These are phyloP conservation scores for Cephalopholis sonnerati DNA, from an alignment of 2,113 vertebrate species.

Conservation along the genomic window DNA sequence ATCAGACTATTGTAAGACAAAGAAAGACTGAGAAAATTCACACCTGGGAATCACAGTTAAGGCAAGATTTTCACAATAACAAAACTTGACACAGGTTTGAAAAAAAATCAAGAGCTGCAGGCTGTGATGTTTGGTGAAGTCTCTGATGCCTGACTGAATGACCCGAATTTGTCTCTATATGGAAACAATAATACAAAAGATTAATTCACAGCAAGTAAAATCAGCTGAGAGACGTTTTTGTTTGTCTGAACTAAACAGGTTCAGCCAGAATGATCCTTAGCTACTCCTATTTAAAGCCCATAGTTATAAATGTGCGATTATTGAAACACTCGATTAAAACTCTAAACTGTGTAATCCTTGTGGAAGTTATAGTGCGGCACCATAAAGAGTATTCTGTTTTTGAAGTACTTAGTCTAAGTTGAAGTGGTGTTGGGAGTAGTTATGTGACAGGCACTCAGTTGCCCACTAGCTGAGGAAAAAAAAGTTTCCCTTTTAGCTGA, in stretches of 20 bases:
- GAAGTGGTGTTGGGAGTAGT: slow-evolving; percentile 48
- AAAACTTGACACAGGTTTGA: neutral
- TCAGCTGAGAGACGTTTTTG: neutral
- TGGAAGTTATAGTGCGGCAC: slow-evolving; percentile 20
- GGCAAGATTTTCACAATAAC: slow-evolving; percentile 6
- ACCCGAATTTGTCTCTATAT: neutral
- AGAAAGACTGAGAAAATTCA: slow-evolving; percentile 4
- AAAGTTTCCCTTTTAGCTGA: slow-evolving; percentile 54
- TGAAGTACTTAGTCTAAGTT: slow-evolving; percentile 48
- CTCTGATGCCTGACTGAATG: neutral
- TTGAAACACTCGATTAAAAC: slow-evolving; percentile 39
- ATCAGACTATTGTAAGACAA: slow-evolving; percentile 8
- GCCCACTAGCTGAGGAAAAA: slow-evolving; percentile 27
- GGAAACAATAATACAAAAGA: neutral
- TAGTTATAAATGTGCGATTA: neutral
- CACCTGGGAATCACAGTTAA: neutral
- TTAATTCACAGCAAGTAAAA: neutral
- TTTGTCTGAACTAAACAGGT: neutral
- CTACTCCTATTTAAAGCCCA: neutral
- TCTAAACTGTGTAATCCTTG: slow-evolving; percentile 13
- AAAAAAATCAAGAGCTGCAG: neutral
- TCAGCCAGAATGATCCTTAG: neutral
- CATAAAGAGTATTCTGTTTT: slow-evolving; percentile 36
- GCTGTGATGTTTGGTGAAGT: neutral
- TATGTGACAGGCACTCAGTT: slow-evolving; percentile 54